These are phyloP conservation scores for Hydroisotoma schaefferi DNA, from an alignment of 2,888 invertebrate species.

Conservation along the genomic window DNA sequence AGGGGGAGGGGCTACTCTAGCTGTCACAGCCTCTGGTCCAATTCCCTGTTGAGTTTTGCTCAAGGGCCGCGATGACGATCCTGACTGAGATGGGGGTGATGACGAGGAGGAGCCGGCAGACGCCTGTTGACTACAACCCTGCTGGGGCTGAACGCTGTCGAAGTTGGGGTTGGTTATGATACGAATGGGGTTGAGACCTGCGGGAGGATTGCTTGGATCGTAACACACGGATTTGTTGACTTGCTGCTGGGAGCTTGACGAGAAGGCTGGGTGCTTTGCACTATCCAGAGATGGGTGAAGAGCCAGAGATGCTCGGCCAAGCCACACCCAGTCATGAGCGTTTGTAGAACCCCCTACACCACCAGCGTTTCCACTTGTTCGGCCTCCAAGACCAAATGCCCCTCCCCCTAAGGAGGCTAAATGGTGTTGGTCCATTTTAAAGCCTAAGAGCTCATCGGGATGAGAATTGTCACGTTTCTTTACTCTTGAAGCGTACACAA, in stretches of 20 bases:
- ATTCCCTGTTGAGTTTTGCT: slow-evolving; percentile 51
- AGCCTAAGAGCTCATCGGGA: slow-evolving; percentile 39
- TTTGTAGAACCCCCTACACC: slow-evolving; percentile 80
- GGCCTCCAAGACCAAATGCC: slow-evolving; percentile 19
- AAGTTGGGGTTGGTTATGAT: slow-evolving; percentile 48
- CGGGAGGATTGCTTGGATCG: slow-evolving; percentile 29
- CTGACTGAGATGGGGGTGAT: slow-evolving; percentile 18
- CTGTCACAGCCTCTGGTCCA: slow-evolving; percentile 48
- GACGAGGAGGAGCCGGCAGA: slow-evolving; percentile 50
- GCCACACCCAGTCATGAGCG: slow-evolving; percentile 95
- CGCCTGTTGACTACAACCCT: slow-evolving; percentile 23
- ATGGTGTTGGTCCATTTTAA: slow-evolving; percentile 44
- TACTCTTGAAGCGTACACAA: slow-evolving; percentile 82
- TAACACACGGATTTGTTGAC: slow-evolving; percentile 28
- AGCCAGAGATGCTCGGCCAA: slow-evolving; percentile 72
- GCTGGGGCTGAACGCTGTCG: slow-evolving; percentile 29
- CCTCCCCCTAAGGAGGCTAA: too few species aligned
- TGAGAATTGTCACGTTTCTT: slow-evolving; percentile 45
- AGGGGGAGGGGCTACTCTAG: slow-evolving; percentile 40
- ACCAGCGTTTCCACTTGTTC: slow-evolving; percentile 17
- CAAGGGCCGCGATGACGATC: slow-evolving; percentile 39
- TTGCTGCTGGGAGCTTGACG: slow-evolving; percentile 26
- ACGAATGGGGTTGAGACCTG: slow-evolving; percentile 39
- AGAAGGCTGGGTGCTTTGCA: slow-evolving; percentile 34
- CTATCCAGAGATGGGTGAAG: slow-evolving; percentile 48